A percentile compares a stretch with the other conserved stretches of the same genome.
Evolutionary conservation across 2,113 vertebrate species (phyloP).

Genomic region (Microtus oregoni): DNA sequence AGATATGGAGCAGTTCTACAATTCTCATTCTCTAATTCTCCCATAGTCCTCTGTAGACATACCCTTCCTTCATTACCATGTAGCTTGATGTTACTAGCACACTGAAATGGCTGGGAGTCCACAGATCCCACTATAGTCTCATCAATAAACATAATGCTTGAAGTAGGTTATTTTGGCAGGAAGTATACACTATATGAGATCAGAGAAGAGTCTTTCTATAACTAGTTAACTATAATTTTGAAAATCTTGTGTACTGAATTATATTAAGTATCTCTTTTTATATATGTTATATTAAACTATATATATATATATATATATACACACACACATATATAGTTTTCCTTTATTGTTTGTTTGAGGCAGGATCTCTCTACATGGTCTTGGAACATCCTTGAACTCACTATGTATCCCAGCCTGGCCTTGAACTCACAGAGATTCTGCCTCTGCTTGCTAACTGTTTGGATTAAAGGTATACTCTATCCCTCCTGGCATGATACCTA

Average conservation of each 20-base stretch:
- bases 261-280: slow-evolving; percentile 29
- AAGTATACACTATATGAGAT: neutral
- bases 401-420: neutral
- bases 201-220: slow-evolving; percentile 12
- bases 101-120: neutral
- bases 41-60: slow-evolving; percentile 14
- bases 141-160: slow-evolving; percentile 4
- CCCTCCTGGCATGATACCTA: neutral
- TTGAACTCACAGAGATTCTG: neutral
- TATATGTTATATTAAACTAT: neutral
- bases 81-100: neutral
- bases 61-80: neutral
- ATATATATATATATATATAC: neutral
- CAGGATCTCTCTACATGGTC: neutral
- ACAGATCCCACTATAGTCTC: neutral
- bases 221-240: neutral
- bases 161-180: neutral
- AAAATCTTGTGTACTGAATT: slow-evolving; percentile 37
- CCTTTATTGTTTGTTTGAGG: neutral
- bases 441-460: neutral
- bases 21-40: neutral
- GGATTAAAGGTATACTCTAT: neutral
- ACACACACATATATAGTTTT: neutral
- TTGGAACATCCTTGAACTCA: neutral
- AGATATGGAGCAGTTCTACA: neutral